Conservation (phyloP, 2,888 invertebrate genomes). For the Prosopocoilus inquinatus region DNA sequence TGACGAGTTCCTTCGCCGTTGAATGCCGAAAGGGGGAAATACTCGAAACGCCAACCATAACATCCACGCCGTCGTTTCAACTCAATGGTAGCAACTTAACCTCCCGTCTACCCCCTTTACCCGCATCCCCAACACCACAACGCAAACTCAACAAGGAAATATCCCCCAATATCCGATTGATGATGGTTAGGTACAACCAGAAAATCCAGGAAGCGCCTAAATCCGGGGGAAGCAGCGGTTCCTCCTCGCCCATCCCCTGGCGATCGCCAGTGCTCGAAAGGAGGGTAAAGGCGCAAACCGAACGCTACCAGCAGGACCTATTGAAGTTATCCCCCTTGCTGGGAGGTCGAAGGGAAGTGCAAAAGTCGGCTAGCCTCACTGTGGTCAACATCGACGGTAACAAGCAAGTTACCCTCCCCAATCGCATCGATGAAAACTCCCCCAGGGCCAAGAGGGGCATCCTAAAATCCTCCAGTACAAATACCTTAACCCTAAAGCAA, state of each 20-base stretch:
- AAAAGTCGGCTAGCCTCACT: constrained; percentile 63
- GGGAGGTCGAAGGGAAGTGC: constrained; percentile 56
- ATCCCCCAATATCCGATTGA: constrained; percentile 67
- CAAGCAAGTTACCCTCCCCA: constrained; percentile 42
- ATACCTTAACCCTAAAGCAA: constrained; percentile 20
- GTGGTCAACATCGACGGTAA: constrained; percentile 32
- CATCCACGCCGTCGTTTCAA: constrained; percentile 16
- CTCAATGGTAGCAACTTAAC: constrained; percentile 29
- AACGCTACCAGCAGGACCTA: constrained; percentile 52
- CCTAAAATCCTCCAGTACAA: constrained; percentile 47
- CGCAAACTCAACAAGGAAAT: constrained; percentile 62
- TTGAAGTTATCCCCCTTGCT: constrained; percentile 43
- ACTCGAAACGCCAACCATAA: constrained; percentile 17
- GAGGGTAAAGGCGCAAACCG: constrained; percentile 55
- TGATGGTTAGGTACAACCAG: constrained; percentile 69
- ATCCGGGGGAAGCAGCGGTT: constrained; percentile 57
- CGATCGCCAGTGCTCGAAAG: constrained; percentile 63
- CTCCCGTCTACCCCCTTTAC: constrained; percentile 55
- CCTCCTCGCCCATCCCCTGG: constrained; percentile 65
- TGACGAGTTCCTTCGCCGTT: constrained; percentile 26
- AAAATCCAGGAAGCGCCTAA: constrained; percentile 55
- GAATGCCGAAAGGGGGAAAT: constrained; percentile 27
- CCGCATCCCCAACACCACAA: constrained; percentile 58
- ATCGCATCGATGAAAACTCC: constrained; percentile 12
- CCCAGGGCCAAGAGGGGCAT: constrained; percentile 32